A percentile compares a stretch with the other conserved stretches of the same genome.
Evolutionary conservation across 2,888 invertebrate genomes (phyloP).

Genomic region (Abscondita cerata): DNA sequence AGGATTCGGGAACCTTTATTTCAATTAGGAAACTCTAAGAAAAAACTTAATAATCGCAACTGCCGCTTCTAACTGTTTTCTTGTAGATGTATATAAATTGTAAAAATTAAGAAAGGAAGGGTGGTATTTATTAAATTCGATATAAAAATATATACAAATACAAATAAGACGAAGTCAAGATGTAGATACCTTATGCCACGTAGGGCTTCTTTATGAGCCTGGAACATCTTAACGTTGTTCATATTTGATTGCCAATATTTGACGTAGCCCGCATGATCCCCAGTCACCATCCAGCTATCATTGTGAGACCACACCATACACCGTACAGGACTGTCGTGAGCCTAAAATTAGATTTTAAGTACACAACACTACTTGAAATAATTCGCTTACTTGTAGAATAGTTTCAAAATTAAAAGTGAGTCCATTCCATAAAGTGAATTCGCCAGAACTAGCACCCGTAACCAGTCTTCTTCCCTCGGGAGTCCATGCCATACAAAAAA

Average conservation of each 20-base stretch:
- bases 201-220: constrained; percentile 99
- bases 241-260: constrained; percentile 99
- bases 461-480: constrained; percentile 97
- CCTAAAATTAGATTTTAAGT: constrained; percentile 64
- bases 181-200: constrained; percentile 92
- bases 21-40: too few relatives aligned
- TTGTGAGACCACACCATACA: constrained; percentile 99
- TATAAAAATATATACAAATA: constrained; percentile 53
- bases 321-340: constrained; percentile 98
- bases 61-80: constrained; percentile 21
- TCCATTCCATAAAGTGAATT: constrained; percentile 99
- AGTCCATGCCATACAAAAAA: constrained; percentile 99
- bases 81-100: constrained; percentile 19
- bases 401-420: constrained; percentile 99
- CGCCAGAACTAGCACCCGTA: constrained; percentile 98
- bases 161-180: constrained; percentile 56
- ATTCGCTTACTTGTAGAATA: constrained; percentile 85
- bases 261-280: constrained; percentile 97
- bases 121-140: constrained; percentile 55
- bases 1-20: constrained; percentile 31
- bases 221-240: constrained; percentile 99
- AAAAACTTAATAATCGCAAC: constrained; percentile 22
- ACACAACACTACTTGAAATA: background rate
- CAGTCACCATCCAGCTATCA: constrained; percentile 99
- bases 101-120: constrained; percentile 43